Percentiles rank a stretch among this genome's conserved stretches.
phyloP scores from a whole-genome alignment of 1,140 invertebrate species.

The Pantala flavescens region DNA sequence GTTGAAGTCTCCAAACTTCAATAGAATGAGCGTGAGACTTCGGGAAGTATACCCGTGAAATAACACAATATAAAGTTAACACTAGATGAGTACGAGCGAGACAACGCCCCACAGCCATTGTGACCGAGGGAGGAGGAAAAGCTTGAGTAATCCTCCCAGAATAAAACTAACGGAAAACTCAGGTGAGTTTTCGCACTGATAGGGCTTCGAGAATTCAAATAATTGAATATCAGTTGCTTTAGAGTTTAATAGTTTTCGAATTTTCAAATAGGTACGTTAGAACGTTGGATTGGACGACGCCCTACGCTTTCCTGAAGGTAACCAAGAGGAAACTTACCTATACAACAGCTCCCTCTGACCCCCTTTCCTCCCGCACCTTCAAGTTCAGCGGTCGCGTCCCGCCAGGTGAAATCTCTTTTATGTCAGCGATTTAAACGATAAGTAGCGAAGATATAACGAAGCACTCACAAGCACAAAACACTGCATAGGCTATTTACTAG shows the following conservation, averaged over 20 bases:
- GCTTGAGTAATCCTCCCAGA: no score
- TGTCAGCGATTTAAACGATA: not conserved
- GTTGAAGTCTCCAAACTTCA: no score
- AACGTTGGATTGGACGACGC: not conserved
- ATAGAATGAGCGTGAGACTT: no score
- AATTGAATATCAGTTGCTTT: no score
- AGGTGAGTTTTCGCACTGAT: no score
- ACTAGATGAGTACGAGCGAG: not conserved
- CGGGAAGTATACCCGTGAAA: no score
- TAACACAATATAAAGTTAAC: no score
- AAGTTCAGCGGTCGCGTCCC: not conserved
- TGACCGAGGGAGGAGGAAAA: no score
- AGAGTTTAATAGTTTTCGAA: no score
- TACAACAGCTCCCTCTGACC: not conserved
- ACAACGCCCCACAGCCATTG: not conserved
- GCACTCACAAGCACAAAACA: not conserved
- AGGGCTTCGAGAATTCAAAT: no score
- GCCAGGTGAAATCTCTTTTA: conserved; percentile 4
- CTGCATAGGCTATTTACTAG: not conserved
- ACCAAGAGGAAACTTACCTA: conserved; percentile 1
- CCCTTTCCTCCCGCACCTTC: not conserved
- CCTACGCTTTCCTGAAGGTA: not conserved
- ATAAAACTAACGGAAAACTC: no score
- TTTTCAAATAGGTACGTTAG: no score
- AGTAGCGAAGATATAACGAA: not conserved